Evolutionary conservation across 2,113 vertebrate species (phyloP), one percentile per base, ranked within the genome.

Genomic region (Lepus europaeus): DNA sequence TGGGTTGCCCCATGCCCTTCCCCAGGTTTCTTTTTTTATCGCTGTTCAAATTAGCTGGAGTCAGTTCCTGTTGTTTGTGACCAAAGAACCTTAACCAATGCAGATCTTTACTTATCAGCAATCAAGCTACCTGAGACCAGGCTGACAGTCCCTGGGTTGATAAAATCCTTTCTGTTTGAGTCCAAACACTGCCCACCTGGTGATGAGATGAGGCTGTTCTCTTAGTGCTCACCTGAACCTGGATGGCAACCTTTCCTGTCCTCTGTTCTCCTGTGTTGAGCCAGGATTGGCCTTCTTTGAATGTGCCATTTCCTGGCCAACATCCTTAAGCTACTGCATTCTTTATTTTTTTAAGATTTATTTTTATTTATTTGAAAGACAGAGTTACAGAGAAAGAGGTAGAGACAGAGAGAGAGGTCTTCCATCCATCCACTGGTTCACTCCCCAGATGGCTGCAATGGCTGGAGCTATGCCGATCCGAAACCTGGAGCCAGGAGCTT

Each of bases 51-150:
- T 93, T 39, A 91, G 36, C 53, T 94, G 64, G 6, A 85, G 33
- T 78, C 23, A 86, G 51, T 78, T 83, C 77, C 51, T 87, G 33
- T 80, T 70, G 39, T 93, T 74, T 97, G 45, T 27, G 89, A 91
- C 33, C 23, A 83, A 92, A 94, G 25, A 70, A 83, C 9, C 23
- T 79, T 86, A 64, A 56, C 93, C 45, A 31, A 27, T 69, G 33
- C 9, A 66, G 56, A 89, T 82, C 39, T 20, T 68, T 84, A 23
- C 39, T 90, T 93, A 87, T 19, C 61, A 95, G 77, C 91, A 95
- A 81, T 90, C 61, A 78, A 93, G 31, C 39, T 56, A 39, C 31
- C 49, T 27, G 20, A 88, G 51, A 31, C 22, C 45, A 73, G 27
- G 10, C 1, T 36, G 6, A 31, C n/a, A 27, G 64, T 77, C n/a